Conservation (phyloP, 1,140 invertebrate genomes). For the Drosophila fuyamai region DNA sequence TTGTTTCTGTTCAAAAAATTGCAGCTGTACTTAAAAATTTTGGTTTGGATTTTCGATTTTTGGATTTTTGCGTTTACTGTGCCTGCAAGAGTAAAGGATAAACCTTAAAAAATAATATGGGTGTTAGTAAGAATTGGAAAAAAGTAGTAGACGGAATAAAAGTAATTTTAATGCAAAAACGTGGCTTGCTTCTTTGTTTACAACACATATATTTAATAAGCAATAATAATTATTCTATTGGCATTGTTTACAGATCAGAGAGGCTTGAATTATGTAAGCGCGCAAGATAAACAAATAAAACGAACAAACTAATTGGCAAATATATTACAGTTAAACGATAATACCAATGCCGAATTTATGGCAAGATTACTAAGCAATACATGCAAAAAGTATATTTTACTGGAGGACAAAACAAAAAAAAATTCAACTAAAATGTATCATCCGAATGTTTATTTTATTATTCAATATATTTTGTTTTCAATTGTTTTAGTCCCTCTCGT, state of each 20-base stretch:
- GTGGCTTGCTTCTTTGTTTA: slow-evolving; percentile 2
- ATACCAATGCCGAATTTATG: slow-evolving; percentile 6
- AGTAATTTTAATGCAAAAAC: slow-evolving; percentile 69
- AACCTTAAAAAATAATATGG: slow-evolving; percentile 85
- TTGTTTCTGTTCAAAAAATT: slow-evolving; percentile 73
- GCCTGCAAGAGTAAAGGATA: slow-evolving; percentile 85
- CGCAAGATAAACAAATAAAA: slow-evolving; percentile 60
- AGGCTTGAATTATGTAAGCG: slow-evolving; percentile 13
- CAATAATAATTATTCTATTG: slow-evolving; percentile 19
- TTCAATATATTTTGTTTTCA: slow-evolving; percentile 11
- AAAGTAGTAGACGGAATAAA: slow-evolving; percentile 83
- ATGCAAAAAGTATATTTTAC: slow-evolving; percentile 18
- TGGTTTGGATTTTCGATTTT: slow-evolving; percentile 48
- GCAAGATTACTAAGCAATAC: slow-evolving; percentile 13
- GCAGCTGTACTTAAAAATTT: slow-evolving; percentile 76
- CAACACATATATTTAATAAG: slow-evolving; percentile 13
- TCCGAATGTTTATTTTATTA: slow-evolving; percentile 23
- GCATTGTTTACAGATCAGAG: slow-evolving; percentile 4
- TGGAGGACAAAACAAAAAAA: neutral
- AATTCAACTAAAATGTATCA: slow-evolving; percentile 7
- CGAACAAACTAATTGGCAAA: slow-evolving; percentile 30
- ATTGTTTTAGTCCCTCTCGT: slow-evolving; percentile 1
- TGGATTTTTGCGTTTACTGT: slow-evolving; percentile 76
- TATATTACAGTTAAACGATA: slow-evolving; percentile 24
- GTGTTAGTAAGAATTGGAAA: slow-evolving; percentile 85